Evolutionary conservation across 2,113 vertebrate species (phyloP), one percentile per base, ranked within the genome.

Genomic region (Boulengeromyrus knoepffleri): DNA sequence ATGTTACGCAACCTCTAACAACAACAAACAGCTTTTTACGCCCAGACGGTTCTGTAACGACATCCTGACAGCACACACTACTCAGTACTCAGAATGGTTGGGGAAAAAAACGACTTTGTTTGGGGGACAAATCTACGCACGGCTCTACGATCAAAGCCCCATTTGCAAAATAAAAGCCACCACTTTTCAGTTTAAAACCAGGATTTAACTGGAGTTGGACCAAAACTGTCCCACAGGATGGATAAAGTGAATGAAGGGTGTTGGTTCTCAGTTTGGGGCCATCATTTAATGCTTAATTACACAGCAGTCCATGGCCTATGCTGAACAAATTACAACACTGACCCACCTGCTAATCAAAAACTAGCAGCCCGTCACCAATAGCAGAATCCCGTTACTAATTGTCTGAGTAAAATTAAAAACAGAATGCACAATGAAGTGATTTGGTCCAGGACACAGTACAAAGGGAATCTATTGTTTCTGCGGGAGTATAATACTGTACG

Each of bases 201-300:
- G 90, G 89, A 89, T 70, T 88, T 94, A 90, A 91, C 83, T 90
- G 92, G 90, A 90, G 85, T 58, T 90, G 92, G 70, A 90, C 27
- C 89, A 89, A 92, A 91, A 91, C 92, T 95, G 90, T 92, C 93
- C 92, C 93, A 93, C 94, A 93, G 94, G 93, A 92, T 94, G 93
- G 94, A 93, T 95, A 95, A 53, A 93, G 93, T 93, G 95, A 96
- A 96, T 95, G 93, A 96, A 94, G 93, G 94, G 93, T 93, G 94
- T 93, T 90, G 92, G 93, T 92, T 95, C 94, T 93, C 92, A 94
- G 91, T 95, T 94, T 93, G 91, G 94, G 93, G 91, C 91, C 91
- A 89, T 91, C 93, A 94, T 94, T 95, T 94, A 95, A 96, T 93
- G 93, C 93, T 91, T 96, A 96, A 96, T 96, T 95, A 95, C 90